phyloP scores from a whole-genome alignment of 2,113 vertebrate species.

The Neofelis nebulosa region DNA sequence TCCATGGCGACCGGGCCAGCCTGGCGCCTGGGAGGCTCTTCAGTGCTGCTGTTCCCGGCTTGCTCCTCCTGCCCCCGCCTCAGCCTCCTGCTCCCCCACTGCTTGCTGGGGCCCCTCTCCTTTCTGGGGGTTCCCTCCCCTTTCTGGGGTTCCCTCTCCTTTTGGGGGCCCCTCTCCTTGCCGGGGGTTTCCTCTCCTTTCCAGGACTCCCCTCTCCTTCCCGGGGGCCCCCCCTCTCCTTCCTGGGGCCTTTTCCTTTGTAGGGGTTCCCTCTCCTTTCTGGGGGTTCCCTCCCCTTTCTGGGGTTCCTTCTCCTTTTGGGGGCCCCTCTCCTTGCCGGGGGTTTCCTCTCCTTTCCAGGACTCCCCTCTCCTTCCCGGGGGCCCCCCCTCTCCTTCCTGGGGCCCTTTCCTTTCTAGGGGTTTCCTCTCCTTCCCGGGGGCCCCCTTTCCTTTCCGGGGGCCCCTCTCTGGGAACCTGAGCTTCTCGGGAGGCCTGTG shows the following conservation, averaged over 20 bases:
- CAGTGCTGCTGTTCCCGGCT: background rate
- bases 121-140: background rate
- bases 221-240: background rate
- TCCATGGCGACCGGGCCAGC: background rate
- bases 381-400: background rate
- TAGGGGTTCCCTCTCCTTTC: accelerated
- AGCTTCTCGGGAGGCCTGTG: accelerated
- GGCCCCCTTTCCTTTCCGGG: background rate
- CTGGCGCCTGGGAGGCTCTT: conserved; percentile 41
- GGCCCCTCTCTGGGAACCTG: background rate
- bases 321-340: background rate
- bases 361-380: accelerated
- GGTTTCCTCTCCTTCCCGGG: accelerated
- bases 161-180: background rate
- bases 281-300: accelerated
- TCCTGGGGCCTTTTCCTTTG: background rate
- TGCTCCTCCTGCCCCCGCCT: background rate
- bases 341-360: background rate
- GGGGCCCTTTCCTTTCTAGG: background rate
- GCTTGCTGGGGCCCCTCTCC: too few relatives aligned
- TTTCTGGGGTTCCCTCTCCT: background rate
- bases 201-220: accelerated
- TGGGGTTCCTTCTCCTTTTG: background rate
- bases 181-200: background rate
- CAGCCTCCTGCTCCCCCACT: background rate